These are phyloP conservation scores for Halichoerus grypus DNA, from an alignment of 2,113 vertebrate species.

Conservation along the genomic window DNA sequence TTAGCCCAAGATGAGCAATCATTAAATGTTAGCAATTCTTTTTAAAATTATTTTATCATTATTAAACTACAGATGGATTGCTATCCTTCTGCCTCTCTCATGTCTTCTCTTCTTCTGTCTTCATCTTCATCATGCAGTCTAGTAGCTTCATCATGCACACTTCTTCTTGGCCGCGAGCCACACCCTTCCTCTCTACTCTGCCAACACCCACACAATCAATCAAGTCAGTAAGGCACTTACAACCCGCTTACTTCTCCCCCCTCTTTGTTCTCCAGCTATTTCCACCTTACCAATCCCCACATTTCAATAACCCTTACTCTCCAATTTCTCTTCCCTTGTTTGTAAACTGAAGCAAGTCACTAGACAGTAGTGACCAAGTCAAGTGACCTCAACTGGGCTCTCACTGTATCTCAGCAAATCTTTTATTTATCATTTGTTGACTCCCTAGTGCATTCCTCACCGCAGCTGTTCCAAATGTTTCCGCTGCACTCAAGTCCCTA, in stretches of 20 bases:
- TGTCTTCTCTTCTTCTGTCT: background rate
- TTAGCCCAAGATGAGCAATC: background rate
- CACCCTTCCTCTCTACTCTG: background rate
- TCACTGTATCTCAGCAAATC: conserved; percentile 63
- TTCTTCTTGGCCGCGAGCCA: background rate
- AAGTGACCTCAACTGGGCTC: conserved; percentile 54
- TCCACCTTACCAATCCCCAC: background rate
- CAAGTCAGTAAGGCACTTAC: conserved; percentile 2
- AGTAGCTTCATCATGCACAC: background rate
- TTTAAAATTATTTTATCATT: background rate
- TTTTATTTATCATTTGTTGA: conserved; percentile 81
- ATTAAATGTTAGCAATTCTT: background rate
- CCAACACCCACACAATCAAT: conserved; percentile 39
- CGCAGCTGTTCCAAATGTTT: conserved; percentile 80
- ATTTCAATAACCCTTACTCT: background rate
- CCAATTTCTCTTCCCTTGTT: conserved; percentile 11
- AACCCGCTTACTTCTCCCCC: background rate
- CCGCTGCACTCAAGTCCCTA: conserved; percentile 62
- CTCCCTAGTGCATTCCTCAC: conserved; percentile 73
- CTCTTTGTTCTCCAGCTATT: conserved; percentile 26
- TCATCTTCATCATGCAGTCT: background rate
- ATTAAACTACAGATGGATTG: background rate
- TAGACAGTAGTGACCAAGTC: conserved; percentile 53
- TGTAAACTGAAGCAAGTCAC: conserved; percentile 48
- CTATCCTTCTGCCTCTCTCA: background rate